Evolutionary conservation across 2,888 invertebrate species (phyloP), one percentile per base, ranked within the genome.

Genomic region (Phania funesta): DNA sequence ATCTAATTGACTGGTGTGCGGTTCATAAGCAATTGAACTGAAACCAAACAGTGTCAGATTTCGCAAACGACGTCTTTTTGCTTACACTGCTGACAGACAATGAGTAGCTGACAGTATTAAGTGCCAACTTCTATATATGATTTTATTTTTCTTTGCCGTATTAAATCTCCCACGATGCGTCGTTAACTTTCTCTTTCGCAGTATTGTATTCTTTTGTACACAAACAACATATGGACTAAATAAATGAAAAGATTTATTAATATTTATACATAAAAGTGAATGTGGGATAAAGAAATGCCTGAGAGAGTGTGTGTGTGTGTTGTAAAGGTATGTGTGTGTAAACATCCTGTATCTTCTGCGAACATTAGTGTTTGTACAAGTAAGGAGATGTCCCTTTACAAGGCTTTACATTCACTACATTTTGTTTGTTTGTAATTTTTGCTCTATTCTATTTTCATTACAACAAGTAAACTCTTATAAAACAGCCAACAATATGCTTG

Each of bases 281-380:
- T 13, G 35, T 13, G 26, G 22, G 8, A 44, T 3, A 18, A 18
- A n/a, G n/a, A n/a, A n/a, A n/a, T n/a, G n/a, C n/a, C n/a, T 44
- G 18, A n/a, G 16, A 7, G 41, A 16, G 13, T 16, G 6, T 13
- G 11, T 32, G 3, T 8, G 4, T 3, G 8, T 29, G 1, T 29
- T 22, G 38, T 7, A 26, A 8, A 22, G 9, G 35, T 24, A 50
- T 16, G 22, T 38, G 11, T 76, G 64, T 50, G 77, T 52, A 82
- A 84, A 85, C 81, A 82, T 83, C 81, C 83, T 81, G 80, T 71
- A 54, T 67, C 52, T 71, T 46, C 76, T 77, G 50, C 76, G 64
- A 83, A 68, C 70, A 76, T 50, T 62, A 56, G 64, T 73, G 38
- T 78, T 68, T 74, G 16, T 38, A 29, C 56, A 50, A 73, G 48